Base-by-base conservation (phyloP, 1,140 invertebrate genomes). In the Himalopsyche phryganea region DNA sequence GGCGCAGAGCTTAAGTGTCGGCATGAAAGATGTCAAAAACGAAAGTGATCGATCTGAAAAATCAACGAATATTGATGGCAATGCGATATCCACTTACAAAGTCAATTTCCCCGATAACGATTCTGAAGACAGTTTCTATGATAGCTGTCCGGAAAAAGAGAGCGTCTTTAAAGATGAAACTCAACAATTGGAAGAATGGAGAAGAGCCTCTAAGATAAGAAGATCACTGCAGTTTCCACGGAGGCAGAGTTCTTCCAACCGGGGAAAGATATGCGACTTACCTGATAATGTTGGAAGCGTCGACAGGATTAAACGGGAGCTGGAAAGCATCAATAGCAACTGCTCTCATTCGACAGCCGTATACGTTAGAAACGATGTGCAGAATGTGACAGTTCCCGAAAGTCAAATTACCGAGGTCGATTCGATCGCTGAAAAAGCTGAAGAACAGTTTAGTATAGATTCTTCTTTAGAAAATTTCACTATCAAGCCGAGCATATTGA, bases 151-250 rank as follows among this genome's bases (percentile, higher is more conserved):
- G 11, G 61, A 64, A 49, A 64, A 58, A 33, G 61, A 64, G 57
- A 64, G 58, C 44, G 50, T 60, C 40, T 64, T 64, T 45, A 64
- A 57, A 44, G 61, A 64, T 44, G 61, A 64, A 20, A 36, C 61
- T 6, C 57, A 60, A 11, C 61, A 77, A 62, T 71, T 75, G 6
- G 76, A 75, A 18, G 81, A 81, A 61, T 85, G 83, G 84, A 76
- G 77, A 52, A 70, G 80, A 50, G 78, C 80, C 15, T 80, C 78
- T 13, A 82, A 80, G 65, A 68, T 81, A 15, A 75, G 83, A 33
- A 68, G 81, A 48, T 87, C 85, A 9, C 74, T 88, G 40, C 82
- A 87, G 66, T 81, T 83, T 66, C 78, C 82, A 0, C 80, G 78
- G 42, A 72, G 72, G 58, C 71, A 72, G 55, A 70, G 67, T 0